Evolutionary conservation across 2,888 invertebrate species (phyloP).

Genomic region (Noctua janthina): DNA sequence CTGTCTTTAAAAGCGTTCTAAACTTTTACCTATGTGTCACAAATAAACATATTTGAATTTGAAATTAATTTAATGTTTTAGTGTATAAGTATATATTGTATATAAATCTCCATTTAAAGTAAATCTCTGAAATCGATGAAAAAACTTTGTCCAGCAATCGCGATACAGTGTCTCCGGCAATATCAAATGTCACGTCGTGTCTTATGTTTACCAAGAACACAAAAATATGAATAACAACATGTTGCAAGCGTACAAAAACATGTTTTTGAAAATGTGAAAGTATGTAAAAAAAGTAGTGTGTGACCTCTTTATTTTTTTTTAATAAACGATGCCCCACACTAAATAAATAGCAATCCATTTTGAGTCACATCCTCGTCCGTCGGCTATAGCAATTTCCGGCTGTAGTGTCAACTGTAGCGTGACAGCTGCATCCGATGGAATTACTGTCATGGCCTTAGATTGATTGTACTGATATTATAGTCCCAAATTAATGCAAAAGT

Average conservation of each 20-base stretch:
- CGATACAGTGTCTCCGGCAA: not conserved
- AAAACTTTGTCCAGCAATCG: not conserved
- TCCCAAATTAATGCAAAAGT: not conserved
- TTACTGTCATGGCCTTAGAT: not conserved
- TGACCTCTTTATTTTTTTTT: not conserved
- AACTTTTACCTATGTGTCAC: no score
- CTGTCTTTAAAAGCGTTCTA: not conserved
- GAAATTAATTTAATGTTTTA: not conserved
- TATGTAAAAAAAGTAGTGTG: not conserved
- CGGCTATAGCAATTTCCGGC: slow-evolving; percentile 23
- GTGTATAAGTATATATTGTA: not conserved
- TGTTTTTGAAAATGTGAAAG: not conserved
- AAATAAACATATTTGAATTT: no score
- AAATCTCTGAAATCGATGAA: not conserved
- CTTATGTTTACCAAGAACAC: not conserved
- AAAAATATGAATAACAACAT: not conserved
- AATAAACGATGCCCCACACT: no score
- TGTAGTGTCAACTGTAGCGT: slow-evolving; percentile 4
- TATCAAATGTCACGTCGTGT: not conserved
- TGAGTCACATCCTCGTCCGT: slow-evolving; percentile 6
- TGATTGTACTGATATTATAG: slow-evolving; percentile 3
- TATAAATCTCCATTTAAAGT: not conserved
- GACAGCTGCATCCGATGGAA: slow-evolving; percentile 34
- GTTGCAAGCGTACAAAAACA: not conserved
- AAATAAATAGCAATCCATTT: slow-evolving; percentile 3